These are phyloP conservation scores for Embidobia sp. DNA, from an alignment of 2,888 invertebrate genomes.

Conservation along the genomic window DNA sequence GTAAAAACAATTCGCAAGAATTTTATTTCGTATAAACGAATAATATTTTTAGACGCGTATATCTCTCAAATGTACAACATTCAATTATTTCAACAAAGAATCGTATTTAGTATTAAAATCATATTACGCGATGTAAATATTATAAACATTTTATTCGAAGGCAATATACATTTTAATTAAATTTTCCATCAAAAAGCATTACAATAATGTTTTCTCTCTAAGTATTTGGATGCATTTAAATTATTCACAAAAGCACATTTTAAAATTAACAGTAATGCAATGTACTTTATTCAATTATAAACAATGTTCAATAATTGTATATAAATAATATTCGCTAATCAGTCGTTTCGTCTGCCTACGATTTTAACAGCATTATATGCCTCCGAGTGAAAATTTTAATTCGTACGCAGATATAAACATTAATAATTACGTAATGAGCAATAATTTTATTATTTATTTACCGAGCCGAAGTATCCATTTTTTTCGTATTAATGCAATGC, in stretches of 20 bases:
- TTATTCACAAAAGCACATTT: constrained; percentile 34
- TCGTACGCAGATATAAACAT: constrained; percentile 25
- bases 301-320: constrained; percentile 36
- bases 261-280: constrained; percentile 25
- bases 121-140: constrained; percentile 19
- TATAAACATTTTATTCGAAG: constrained; percentile 15
- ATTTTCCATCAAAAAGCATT: constrained; percentile 37
- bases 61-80: too few species aligned
- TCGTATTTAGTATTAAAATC: background rate
- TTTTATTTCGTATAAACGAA: too few species aligned
- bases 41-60: too few species aligned
- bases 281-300: constrained; percentile 32
- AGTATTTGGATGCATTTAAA: constrained; percentile 22
- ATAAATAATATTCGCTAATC: constrained; percentile 48
- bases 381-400: constrained; percentile 14
- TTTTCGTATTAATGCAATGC: constrained; percentile 1
- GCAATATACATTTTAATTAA: constrained; percentile 39
- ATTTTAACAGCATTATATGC: constrained; percentile 33
- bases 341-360: constrained; percentile 16
- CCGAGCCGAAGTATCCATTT: constrained; percentile 3
- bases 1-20: too few species aligned
- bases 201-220: constrained; percentile 23
- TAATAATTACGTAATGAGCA: constrained; percentile 43
- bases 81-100: too few species aligned
- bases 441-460: constrained; percentile 43